Evolutionary conservation across 2,113 vertebrate species (phyloP), one percentile per base, ranked within the genome.

Genomic region (Puntigrus tetrazona): DNA sequence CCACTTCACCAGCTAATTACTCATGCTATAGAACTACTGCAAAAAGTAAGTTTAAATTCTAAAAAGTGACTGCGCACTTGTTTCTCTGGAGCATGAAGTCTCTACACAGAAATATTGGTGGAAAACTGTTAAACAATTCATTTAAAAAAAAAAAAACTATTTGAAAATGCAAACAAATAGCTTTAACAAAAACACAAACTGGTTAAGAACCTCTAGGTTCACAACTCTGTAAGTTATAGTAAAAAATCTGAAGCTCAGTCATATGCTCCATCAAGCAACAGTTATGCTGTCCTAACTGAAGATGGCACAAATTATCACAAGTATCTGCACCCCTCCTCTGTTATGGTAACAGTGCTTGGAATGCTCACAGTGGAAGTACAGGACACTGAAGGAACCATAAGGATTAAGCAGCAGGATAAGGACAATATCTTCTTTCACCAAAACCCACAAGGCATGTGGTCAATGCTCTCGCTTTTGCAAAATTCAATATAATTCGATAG

Each of bases 401-500:
- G 73, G 27, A 50, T 50, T 75, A 31, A 57, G 55, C 76, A n/a
- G 20, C 22, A 2, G n/a, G 14, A 65, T 13, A 16, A 75, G 73
- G 27, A 59, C 50, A 59, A 57, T 78, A 78, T 78, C 50, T 59
- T 50, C 63, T 34, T 69, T 50, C 78, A 81, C 8, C 5, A 80
- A 63, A 50, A 65, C 41, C 41, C 27, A 47, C 6, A 27, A 81
- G 27, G 77, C 34, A 63, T 79, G 57, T 43, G n/a, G 22, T 63
- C 77, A 38, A 65, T 31, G 41, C 41, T 65, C 25, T 63, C 45
- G 38, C 59, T 47, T 80, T 47, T 70, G 29, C 45, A n/a, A 69
- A 70, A 81, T 50, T 36, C 43, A 81, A 52, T 70, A 52, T 36
- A 69, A 34, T 81, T 69, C 4, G 43, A 81, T 70, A 81, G 20